phyloP scores from a whole-genome alignment of 2,113 vertebrate species.

The Noturus placidus region DNA sequence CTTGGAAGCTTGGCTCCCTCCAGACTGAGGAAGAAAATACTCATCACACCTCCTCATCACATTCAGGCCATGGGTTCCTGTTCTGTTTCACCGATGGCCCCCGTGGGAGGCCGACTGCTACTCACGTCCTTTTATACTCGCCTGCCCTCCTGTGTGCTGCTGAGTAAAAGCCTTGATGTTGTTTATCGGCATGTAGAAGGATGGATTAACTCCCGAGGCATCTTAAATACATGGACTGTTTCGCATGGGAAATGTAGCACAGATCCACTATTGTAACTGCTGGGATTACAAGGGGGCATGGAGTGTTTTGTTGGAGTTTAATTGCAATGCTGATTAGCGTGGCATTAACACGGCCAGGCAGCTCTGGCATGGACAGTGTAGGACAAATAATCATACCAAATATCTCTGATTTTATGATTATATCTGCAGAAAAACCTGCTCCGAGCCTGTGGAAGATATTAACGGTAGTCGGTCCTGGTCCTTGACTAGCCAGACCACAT shows the following conservation, averaged over 20 bases:
- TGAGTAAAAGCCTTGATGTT: neutral
- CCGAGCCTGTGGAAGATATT: neutral
- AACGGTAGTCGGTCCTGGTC: neutral
- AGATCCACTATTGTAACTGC: neutral
- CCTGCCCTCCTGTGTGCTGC: neutral
- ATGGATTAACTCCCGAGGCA: neutral
- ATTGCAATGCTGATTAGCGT: slow-evolving; percentile 21
- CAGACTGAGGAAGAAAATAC: slow-evolving; percentile 9
- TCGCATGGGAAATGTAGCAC: neutral
- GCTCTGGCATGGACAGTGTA: neutral
- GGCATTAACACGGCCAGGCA: slow-evolving; percentile 12
- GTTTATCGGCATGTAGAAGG: neutral
- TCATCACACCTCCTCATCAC: slow-evolving; percentile 12
- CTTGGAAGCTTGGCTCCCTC: neutral
- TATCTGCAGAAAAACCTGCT: neutral
- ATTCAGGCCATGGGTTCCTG: neutral
- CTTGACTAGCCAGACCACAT: neutral
- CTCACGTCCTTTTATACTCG: neutral
- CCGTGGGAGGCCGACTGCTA: slow-evolving; percentile 10
- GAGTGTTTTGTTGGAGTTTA: slow-evolving; percentile 5
- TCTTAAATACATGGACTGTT: slow-evolving; percentile 5
- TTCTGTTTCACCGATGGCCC: slow-evolving; percentile 1
- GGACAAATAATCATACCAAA: neutral
- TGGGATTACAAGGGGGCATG: slow-evolving; percentile 4
- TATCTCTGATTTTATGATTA: neutral